Evolutionary conservation across 2,888 invertebrate genomes (phyloP).

Genomic region (Odontomyia ornata): DNA sequence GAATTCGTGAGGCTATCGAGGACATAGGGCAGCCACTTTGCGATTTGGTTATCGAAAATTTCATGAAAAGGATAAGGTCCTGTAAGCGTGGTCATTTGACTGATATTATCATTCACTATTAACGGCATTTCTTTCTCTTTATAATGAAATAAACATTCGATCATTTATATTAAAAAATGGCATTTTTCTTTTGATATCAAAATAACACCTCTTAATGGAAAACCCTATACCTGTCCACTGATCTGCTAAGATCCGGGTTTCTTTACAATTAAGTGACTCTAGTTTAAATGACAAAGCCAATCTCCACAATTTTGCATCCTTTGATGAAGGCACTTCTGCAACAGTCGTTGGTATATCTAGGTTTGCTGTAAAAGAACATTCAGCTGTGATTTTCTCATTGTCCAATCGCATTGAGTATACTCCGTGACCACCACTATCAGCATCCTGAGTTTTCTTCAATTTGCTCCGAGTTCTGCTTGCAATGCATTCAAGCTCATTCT

Average conservation of each 20-base stretch:
- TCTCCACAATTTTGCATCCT: background rate
- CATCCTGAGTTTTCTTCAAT: background rate
- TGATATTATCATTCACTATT: too few species aligned
- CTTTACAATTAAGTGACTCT: background rate
- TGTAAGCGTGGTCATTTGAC: too few species aligned
- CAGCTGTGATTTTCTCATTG: background rate
- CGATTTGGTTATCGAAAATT: too few species aligned
- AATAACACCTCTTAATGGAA: too few species aligned
- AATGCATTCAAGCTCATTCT: background rate
- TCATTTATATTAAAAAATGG: too few species aligned
- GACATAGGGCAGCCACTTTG: too few species aligned
- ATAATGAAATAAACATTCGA: too few species aligned
- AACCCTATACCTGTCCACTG: too few species aligned
- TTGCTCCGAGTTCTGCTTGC: conserved; percentile 8
- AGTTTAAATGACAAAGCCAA: background rate
- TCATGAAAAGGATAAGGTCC: too few species aligned
- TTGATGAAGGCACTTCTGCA: background rate
- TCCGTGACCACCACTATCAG: background rate
- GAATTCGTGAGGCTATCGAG: too few species aligned
- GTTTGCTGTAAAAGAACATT: background rate
- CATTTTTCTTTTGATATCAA: background rate
- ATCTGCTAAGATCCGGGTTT: background rate
- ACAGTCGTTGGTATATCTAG: background rate
- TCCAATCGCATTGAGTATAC: background rate
- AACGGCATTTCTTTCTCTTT: too few species aligned